Conservation (phyloP, 2,888 invertebrate species). For the Apeira syringaria region DNA sequence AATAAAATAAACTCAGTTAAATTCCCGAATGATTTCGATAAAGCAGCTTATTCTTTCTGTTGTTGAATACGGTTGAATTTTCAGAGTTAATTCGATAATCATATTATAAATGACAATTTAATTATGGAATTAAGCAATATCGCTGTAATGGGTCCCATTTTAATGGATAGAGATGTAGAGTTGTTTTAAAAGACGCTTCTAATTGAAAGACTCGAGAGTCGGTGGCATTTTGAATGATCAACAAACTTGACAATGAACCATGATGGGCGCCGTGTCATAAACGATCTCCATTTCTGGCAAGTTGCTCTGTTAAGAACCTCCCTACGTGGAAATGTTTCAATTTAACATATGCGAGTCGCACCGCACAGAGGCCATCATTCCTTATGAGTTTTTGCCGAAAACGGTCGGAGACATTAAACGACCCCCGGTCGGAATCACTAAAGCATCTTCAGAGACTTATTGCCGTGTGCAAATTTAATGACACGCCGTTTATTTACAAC, state of each 20-base stretch:
- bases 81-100: slow-evolving; percentile 21
- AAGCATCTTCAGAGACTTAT: slow-evolving; percentile 57
- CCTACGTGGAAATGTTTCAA: slow-evolving; percentile 44
- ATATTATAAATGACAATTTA: slow-evolving; percentile 15
- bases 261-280: slow-evolving; percentile 1
- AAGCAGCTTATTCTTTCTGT: slow-evolving; percentile 20
- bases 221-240: neutral
- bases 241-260: slow-evolving; percentile 11
- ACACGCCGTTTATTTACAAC: slow-evolving; percentile 59
- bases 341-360: slow-evolving; percentile 33
- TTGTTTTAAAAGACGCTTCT: neutral
- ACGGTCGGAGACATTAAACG: slow-evolving; percentile 52
- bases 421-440: slow-evolving; percentile 44
- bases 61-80: slow-evolving; percentile 14
- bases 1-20: slow-evolving; percentile 13
- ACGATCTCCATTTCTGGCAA: slow-evolving; percentile 24
- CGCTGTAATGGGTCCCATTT: neutral
- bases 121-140: neutral
- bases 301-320: slow-evolving; percentile 18
- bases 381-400: slow-evolving; percentile 52
- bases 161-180: neutral
- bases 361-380: slow-evolving; percentile 41
- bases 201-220: neutral
- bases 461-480: slow-evolving; percentile 67
- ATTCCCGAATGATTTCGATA: slow-evolving; percentile 13